Conservation (phyloP, 2,113 vertebrate genomes). For the Camarhynchus parvulus region DNA sequence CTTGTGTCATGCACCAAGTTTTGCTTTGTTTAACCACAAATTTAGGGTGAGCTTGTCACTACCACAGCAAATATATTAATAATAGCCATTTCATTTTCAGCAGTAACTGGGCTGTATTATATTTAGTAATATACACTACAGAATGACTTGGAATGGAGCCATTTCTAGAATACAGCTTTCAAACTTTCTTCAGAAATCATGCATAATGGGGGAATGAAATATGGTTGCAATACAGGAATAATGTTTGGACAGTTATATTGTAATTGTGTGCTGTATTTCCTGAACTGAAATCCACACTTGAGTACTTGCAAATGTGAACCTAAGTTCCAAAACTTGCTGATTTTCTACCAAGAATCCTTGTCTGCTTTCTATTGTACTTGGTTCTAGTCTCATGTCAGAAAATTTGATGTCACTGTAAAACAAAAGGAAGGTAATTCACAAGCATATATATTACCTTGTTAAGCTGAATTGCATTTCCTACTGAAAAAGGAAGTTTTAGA, state of each 20-base stretch:
- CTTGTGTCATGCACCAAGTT: background rate
- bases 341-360: background rate
- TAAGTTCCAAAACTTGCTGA: background rate
- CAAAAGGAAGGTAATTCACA: constrained; percentile 3
- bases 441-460: background rate
- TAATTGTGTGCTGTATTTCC: constrained; percentile 11
- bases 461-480: background rate
- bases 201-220: constrained; percentile 7
- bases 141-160: constrained; percentile 9
- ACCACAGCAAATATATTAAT: background rate
- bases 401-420: constrained; percentile 16
- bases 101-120: background rate
- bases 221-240: background rate
- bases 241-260: constrained; percentile 2
- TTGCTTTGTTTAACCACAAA: background rate
- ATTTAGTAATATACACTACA: background rate
- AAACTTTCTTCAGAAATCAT: constrained; percentile 31
- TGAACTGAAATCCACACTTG: constrained; percentile 1
- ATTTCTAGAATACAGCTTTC: constrained; percentile 4
- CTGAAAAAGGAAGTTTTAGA: background rate
- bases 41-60: background rate
- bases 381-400: background rate
- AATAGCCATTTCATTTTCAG: constrained; percentile 3
- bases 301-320: background rate
- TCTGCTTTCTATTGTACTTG: constrained; percentile 7